phyloP scores from a whole-genome alignment of 30 jellyfish, hydroid and myxozoan genomes.

The Haliclystus octoradiatus region DNA sequence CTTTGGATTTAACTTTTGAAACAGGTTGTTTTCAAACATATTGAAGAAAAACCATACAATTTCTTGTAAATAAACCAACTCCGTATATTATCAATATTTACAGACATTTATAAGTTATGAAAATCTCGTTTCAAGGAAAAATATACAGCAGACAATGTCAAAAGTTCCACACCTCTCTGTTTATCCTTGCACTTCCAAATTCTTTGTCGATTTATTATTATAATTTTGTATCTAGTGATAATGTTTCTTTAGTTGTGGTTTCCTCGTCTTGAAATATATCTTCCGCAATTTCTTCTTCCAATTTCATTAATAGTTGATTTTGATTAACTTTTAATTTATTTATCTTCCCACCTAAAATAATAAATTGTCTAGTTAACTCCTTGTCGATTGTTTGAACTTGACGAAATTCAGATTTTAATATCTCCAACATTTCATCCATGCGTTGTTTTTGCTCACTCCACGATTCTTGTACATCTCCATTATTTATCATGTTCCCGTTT shows the following conservation, averaged over 20 bases:
- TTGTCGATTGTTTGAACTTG: slow-evolving; percentile 69
- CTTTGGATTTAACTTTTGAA: too few species aligned
- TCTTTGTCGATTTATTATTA: neutral
- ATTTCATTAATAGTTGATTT: slow-evolving; percentile 18
- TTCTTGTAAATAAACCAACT: too few species aligned
- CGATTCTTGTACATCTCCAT: neutral
- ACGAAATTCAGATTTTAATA: slow-evolving; percentile 53
- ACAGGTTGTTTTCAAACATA: too few species aligned
- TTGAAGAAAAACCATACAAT: too few species aligned
- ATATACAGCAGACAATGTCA: too few species aligned
- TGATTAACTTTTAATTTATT: slow-evolving; percentile 44
- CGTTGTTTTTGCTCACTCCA: slow-evolving; percentile 65
- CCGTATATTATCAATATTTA: too few species aligned
- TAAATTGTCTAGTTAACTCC: slow-evolving; percentile 81
- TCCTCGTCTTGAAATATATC: slow-evolving; percentile 15
- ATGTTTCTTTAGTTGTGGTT: neutral
- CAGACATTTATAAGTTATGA: too few species aligned
- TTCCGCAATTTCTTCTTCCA: slow-evolving; percentile 10
- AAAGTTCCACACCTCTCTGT: neutral
- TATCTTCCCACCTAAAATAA: slow-evolving; percentile 73
- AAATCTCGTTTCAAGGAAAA: too few species aligned
- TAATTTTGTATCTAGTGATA: neutral
- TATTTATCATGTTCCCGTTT: too few species aligned
- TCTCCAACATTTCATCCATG: slow-evolving; percentile 55
- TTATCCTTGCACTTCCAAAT: neutral